Evolutionary conservation across 2,797 vertebrate genomes (phyloP), one percentile per base, ranked within the genome.

Genomic region (Gambusia yucatana): DNA sequence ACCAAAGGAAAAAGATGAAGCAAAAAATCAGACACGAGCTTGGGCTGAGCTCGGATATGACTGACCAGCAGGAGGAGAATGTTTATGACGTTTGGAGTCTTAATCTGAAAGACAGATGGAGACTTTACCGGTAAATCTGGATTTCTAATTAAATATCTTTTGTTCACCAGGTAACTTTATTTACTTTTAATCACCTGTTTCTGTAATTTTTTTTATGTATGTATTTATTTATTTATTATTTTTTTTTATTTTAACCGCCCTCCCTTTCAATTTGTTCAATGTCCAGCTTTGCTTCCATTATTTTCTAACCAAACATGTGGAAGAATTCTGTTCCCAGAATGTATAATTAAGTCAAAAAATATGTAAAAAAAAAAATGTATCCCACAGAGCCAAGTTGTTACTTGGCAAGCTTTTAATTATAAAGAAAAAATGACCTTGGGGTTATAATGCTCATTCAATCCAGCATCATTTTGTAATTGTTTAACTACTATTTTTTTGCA

Each of bases 91-190:
- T 99, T 76, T 99, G 98, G 98, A 87, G 81, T 9, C 95, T 99
- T 44, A 86, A 84, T 75, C 83, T 93, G 70, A 87, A 20, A 61
- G 95, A 97, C 72, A 96, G 97, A 87, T 99, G 97, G 98, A 96
- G 78, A 84, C 97, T 99, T 74, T 99, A 99, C 92, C 96, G 98
- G 98, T 99, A 86, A 17, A 82, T 76, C 48, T 84, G 16, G 36
- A 46, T 65, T n/a, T 13, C 8, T 59, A 11, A 50, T 73, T 72
- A 28, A 8, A 8, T 76, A 72, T 30, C 17, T 3, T 70, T 47
- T 47, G 30, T 44, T 48, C 28, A 2, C 30, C 9, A 43, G 30
- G 2, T 59, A 22, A 33, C 47, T 39, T 61, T 55, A 63, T 67
- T 72, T 73, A 9, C 44, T 13, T 48, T 48, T 36, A 11, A 52